These are phyloP conservation scores for Tethya wilhelma DNA, from an alignment of 37 sponge, comb jelly and placozoan species.

Conservation along the genomic window DNA sequence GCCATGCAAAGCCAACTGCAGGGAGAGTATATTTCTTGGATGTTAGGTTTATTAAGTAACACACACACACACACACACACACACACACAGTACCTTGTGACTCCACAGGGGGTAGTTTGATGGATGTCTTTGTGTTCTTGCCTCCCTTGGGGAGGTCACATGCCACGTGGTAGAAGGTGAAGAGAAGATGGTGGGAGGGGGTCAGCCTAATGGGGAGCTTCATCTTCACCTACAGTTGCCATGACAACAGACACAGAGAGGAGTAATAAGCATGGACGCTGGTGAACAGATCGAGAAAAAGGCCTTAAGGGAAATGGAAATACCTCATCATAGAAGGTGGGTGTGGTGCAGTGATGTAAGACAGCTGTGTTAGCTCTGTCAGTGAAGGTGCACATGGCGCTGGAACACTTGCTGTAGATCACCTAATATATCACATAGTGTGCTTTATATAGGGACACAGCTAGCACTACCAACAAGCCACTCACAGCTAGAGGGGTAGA, in stretches of 20 bases:
- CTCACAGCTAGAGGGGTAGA: constrained; percentile 60
- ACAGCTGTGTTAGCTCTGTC: constrained; percentile 67
- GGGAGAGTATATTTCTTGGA: background rate
- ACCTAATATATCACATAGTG: constrained; percentile 20
- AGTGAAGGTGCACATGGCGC: constrained; percentile 57
- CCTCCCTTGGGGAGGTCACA: constrained; percentile 72
- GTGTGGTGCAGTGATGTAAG: constrained; percentile 81
- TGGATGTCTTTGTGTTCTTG: constrained; percentile 40
- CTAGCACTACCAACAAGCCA: background rate
- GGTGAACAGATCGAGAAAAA: background rate
- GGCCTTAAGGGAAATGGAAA: background rate
- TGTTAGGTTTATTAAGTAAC: background rate
- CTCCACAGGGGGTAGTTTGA: constrained; percentile 45
- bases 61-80: constrained; percentile 10
- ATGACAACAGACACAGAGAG: background rate
- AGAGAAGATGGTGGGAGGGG: constrained; percentile 80
- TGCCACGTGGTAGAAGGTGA: constrained; percentile 90
- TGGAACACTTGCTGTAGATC: constrained; percentile 75
- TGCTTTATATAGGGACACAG: background rate
- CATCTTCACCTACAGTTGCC: constrained; percentile 81
- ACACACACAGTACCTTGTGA: constrained; percentile 4
- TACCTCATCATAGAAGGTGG: constrained; percentile 90
- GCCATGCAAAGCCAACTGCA: constrained; percentile 94
- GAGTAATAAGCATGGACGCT: background rate
- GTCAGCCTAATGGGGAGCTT: constrained; percentile 73